A percentile compares a stretch with the other conserved stretches of the same genome.
Conservation (phyloP, 2,113 vertebrate species). For the Malurus cyaneus region DNA sequence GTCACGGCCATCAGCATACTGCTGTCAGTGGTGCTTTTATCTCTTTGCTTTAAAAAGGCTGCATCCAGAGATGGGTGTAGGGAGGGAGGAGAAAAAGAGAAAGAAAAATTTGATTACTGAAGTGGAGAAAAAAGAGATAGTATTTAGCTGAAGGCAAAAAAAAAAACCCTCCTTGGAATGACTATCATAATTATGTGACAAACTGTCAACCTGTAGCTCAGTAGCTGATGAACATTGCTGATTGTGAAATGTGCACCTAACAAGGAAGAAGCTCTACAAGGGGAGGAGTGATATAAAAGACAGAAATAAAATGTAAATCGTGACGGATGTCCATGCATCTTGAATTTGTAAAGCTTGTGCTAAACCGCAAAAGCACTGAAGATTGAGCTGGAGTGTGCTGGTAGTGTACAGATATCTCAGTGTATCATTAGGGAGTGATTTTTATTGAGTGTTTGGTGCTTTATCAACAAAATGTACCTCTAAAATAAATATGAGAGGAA, state of each 20-base stretch:
- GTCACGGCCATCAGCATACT: not conserved
- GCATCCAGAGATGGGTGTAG: not conserved
- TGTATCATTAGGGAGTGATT: not conserved
- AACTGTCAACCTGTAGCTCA: constrained; percentile 47
- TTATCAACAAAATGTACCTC: not conserved
- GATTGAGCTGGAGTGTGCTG: not conserved
- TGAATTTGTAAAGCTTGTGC: not conserved
- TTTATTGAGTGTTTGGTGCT: not conserved
- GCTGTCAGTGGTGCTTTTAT: constrained; percentile 37
- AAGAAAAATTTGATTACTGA: constrained; percentile 25
- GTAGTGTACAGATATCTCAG: not conserved
- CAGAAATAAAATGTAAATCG: not conserved
- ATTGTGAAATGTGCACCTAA: constrained; percentile 2
- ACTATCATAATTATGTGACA: constrained; percentile 56
- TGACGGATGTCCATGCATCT: not conserved
- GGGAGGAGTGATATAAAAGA: not conserved
- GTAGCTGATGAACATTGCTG: not conserved
- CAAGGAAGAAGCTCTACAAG: not conserved
- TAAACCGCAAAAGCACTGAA: not conserved
- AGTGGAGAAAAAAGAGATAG: not conserved
- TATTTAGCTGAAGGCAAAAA: constrained; percentile 58
- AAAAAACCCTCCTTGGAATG: not conserved
- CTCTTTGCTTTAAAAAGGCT: constrained; percentile 25
- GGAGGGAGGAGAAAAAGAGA: not conserved
- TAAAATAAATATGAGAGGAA: not conserved